Conservation (phyloP, 1,140 invertebrate genomes). For the Hypsibius dujardini region DNA sequence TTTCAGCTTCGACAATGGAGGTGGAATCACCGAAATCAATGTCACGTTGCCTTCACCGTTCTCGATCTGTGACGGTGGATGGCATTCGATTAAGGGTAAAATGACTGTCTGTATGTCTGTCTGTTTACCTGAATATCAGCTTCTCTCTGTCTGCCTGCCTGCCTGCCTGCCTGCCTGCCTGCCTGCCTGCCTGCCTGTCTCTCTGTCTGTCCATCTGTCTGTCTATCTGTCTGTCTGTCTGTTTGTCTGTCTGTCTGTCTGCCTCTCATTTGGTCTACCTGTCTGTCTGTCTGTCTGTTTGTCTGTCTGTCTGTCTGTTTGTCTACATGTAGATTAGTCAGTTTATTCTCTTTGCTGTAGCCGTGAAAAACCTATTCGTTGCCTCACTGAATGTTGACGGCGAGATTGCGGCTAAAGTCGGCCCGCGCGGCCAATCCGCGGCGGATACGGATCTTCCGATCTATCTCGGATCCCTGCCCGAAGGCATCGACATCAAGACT, state of each 20-base stretch:
- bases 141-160: too few species aligned
- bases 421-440: conserved; percentile 41
- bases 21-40: conserved; percentile 52
- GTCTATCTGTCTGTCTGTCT: too few species aligned
- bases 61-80: conserved; percentile 73
- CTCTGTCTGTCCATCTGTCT: too few species aligned
- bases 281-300: too few species aligned
- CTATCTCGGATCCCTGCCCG: conserved; percentile 47
- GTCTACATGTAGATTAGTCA: conserved; percentile 17
- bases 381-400: conserved; percentile 62
- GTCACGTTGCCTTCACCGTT: conserved; percentile 50
- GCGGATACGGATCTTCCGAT: conserved; percentile 65
- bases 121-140: too few species aligned
- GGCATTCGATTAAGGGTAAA: conserved; percentile 70
- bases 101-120: too few species aligned
- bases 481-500: conserved; percentile 43
- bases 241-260: too few species aligned
- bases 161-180: too few species aligned
- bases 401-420: conserved; percentile 46
- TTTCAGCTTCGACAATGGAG: conserved; percentile 65
- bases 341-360: conserved; percentile 39
- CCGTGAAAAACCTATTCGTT: conserved; percentile 61
- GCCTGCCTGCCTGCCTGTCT: too few species aligned
- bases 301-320: not conserved
- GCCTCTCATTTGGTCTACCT: too few species aligned